Evolutionary conservation across 2,888 invertebrate species (phyloP).

Genomic region (Acleris cristana): DNA sequence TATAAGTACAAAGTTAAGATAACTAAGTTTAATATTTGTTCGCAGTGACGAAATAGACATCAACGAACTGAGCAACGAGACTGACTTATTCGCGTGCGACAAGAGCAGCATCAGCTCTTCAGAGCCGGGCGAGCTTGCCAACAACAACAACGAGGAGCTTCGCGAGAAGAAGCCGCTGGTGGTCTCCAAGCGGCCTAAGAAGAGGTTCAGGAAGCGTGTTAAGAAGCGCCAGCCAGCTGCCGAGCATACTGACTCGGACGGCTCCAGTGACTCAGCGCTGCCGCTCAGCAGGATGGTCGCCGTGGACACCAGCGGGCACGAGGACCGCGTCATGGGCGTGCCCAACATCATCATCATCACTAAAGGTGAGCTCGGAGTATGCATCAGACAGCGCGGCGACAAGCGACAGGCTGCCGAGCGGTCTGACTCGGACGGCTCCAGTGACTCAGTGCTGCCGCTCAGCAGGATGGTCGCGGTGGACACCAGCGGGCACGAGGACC

Average conservation of each 20-base stretch:
- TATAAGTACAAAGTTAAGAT: too few species aligned
- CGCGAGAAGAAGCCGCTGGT: slow-evolving; percentile 52
- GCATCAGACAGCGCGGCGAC: too few species aligned
- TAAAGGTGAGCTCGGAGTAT: slow-evolving; percentile 52
- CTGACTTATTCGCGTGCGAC: slow-evolving; percentile 76
- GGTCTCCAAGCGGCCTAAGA: slow-evolving; percentile 64
- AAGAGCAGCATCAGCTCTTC: slow-evolving; percentile 72
- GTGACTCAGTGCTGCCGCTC: slow-evolving; percentile 70
- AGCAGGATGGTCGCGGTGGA: slow-evolving; percentile 62
- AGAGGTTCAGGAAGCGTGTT: slow-evolving; percentile 71
- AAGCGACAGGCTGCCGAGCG: too few species aligned
- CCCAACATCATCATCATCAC: slow-evolving; percentile 66
- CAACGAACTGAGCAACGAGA: slow-evolving; percentile 76
- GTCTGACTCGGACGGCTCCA: slow-evolving; percentile 56
- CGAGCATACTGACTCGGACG: slow-evolving; percentile 62
- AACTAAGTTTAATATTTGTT: slow-evolving; percentile 8
- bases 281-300: slow-evolving; percentile 67
- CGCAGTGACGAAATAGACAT: slow-evolving; percentile 74
- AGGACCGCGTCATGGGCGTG: slow-evolving; percentile 48
- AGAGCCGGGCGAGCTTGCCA: slow-evolving; percentile 55
- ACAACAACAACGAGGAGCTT: slow-evolving; percentile 72
- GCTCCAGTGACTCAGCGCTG: slow-evolving; percentile 71
- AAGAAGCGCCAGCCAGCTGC: slow-evolving; percentile 66
- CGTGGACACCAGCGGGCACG: slow-evolving; percentile 47
- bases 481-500: slow-evolving; percentile 42